These are phyloP conservation scores for Neria commutata DNA, from an alignment of 2,888 invertebrate genomes.

Conservation along the genomic window DNA sequence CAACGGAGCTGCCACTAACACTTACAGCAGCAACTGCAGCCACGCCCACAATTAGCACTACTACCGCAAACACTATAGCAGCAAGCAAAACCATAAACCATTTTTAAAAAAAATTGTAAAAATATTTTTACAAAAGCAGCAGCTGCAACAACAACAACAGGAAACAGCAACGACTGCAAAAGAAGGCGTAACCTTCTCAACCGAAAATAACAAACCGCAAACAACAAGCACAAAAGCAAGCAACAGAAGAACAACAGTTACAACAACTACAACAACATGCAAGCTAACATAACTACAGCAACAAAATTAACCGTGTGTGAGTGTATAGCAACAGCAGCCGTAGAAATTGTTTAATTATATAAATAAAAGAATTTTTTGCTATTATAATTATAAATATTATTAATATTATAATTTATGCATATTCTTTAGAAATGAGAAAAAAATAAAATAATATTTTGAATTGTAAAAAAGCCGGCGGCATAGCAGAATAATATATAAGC, in stretches of 20 bases:
- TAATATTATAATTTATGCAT: no score
- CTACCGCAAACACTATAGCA: background rate
- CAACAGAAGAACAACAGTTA: background rate
- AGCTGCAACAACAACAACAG: slow-evolving; percentile 13
- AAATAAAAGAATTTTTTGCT: no score
- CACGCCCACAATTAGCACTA: slow-evolving; percentile 21
- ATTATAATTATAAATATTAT: no score
- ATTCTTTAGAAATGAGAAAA: no score
- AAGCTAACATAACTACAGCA: slow-evolving; percentile 7
- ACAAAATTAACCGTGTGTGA: slow-evolving; percentile 18
- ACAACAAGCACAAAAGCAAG: slow-evolving; percentile 9
- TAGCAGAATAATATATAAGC: no score
- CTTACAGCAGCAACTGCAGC: background rate
- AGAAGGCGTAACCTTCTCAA: slow-evolving; percentile 28
- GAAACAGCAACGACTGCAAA: slow-evolving; percentile 1
- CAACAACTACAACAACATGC: slow-evolving; percentile 24
- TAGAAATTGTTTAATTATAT: background rate
- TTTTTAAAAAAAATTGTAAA: background rate
- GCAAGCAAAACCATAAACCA: background rate
- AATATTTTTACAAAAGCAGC: slow-evolving; percentile 6
- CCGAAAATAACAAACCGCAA: slow-evolving; percentile 36
- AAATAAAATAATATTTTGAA: no score
- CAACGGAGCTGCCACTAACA: background rate
- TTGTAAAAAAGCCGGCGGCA: no score
- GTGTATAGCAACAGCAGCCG: background rate